Evolutionary conservation across 2,888 invertebrate species (phyloP).

Genomic region (Brachyptera risi): DNA sequence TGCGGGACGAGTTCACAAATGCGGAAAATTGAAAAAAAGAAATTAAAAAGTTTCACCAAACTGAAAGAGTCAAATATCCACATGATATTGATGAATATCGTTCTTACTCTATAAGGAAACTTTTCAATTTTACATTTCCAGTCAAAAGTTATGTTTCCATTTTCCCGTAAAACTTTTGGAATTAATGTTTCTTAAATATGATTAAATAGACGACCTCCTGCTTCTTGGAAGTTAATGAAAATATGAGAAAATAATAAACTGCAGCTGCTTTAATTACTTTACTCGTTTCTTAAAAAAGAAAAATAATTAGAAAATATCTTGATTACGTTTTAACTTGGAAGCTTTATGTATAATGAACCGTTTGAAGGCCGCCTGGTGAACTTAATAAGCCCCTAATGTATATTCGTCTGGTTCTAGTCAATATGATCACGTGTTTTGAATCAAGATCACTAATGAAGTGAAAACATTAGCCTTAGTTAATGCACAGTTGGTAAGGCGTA

Average conservation of each 20-base stretch:
- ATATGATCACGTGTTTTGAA: too few species aligned
- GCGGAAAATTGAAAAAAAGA: constrained; percentile 25
- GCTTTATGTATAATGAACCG: too few species aligned
- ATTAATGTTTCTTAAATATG: constrained; percentile 26
- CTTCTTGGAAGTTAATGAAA: constrained; percentile 28
- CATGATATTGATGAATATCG: constrained; percentile 14
- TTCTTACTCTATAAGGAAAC: neutral
- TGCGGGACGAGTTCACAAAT: constrained; percentile 15
- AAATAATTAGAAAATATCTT: constrained; percentile 15
- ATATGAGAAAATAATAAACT: constrained; percentile 22
- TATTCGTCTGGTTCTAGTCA: too few species aligned
- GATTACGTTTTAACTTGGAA: too few species aligned
- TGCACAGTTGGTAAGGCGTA: too few species aligned
- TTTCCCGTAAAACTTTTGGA: constrained; percentile 8
- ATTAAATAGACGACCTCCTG: constrained; percentile 16
- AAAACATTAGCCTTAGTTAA: too few species aligned
- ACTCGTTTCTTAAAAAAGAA: constrained; percentile 1
- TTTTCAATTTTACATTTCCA: constrained; percentile 16
- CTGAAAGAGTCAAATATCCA: constrained; percentile 12
- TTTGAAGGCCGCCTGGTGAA: too few species aligned
- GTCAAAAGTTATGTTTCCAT: constrained; percentile 8
- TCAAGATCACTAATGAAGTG: too few species aligned
- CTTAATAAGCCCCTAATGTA: too few species aligned
- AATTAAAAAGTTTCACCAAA: constrained; percentile 13
- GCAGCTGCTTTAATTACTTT: constrained; percentile 24